Conservation (phyloP, 2,113 vertebrate genomes). For the Atractosteus spatula region DNA sequence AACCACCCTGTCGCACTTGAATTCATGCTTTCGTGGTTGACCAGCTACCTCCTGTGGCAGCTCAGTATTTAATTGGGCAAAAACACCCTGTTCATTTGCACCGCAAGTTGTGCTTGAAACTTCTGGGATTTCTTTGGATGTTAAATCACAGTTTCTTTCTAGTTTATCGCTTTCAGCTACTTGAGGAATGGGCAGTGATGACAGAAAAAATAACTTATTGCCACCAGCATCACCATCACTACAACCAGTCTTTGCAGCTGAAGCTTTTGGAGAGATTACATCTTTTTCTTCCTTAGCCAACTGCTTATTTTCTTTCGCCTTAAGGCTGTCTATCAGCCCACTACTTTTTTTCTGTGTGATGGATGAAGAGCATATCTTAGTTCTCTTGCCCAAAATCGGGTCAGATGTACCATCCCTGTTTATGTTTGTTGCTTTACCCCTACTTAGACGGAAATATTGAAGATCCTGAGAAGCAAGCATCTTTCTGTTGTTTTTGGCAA, state of each 20-base stretch:
- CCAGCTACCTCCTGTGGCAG: not conserved
- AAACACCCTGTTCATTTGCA: not conserved
- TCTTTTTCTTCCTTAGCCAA: too few species aligned
- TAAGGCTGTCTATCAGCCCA: too few species aligned
- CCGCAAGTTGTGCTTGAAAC: not conserved
- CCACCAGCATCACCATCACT: slow-evolving; percentile 3
- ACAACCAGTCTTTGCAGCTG: too few species aligned
- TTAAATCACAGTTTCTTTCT: not conserved
- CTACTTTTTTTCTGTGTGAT: too few species aligned
- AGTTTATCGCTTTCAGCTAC: not conserved
- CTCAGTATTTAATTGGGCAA: not conserved
- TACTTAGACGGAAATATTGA: slow-evolving; percentile 54
- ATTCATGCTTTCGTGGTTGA: not conserved
- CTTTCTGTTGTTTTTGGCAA: slow-evolving; percentile 52
- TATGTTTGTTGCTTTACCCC: slow-evolving; percentile 23
- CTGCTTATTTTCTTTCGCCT: too few species aligned
- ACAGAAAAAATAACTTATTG: not conserved
- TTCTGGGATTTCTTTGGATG: not conserved
- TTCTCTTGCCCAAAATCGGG: too few species aligned
- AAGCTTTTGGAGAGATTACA: too few species aligned
- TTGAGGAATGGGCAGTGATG: slow-evolving; percentile 20
- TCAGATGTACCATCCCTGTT: too few species aligned
- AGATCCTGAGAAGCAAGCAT: slow-evolving; percentile 63
- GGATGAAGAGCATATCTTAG: too few species aligned
- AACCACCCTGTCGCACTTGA: not conserved